Evolutionary conservation across 2,888 invertebrate species (phyloP), one percentile per base, ranked within the genome.

Genomic region (Sericinus montela): DNA sequence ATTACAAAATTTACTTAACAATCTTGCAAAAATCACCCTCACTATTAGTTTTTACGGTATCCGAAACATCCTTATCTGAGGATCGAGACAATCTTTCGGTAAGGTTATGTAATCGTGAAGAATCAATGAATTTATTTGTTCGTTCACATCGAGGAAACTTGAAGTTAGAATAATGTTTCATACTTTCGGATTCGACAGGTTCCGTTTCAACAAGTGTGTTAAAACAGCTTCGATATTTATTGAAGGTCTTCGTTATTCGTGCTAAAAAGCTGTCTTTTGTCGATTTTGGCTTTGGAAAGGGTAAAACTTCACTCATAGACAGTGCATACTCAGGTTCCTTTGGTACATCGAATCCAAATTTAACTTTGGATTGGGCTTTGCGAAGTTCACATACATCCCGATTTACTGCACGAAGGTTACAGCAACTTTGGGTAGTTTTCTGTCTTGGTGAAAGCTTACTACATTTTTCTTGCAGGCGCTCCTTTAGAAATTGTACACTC

Each of bases 281-380:
- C 0, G 77, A 67, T 59, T 81, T 85, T 1, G 86, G 85, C 13
- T 51, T 51, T 1, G 86, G 86, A 53, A 76, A 84, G 1, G 84
- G 83, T 38, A 87, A 58, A n/a, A 87, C 67, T 71, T 84, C 78
- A 37, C 75, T 67, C 75, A 86, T 82, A 5, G 80, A 71, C 14
- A 86, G 57, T 11, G 72, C 69, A 2, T 60, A 52, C 30, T 51
- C 54, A 9, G 61, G 51, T n/a, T 37, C 46, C 45, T 52, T 51
- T 8, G 11, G 32, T 10, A 32, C 13, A n/a, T 45, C 37, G n/a
- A 42, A 45, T n/a, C 50, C 32, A 30, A 45, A 45, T 15, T 38
- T 51, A 25, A 35, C 23, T 28, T 51, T 51, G 10, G 45, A 42
- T 34, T 45, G 30, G 49, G 52, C 44, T 53, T 51, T 35, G 46